These are phyloP conservation scores for Gnathochromis pfefferi DNA, from an alignment of 2,113 vertebrate genomes.

Conservation along the genomic window DNA sequence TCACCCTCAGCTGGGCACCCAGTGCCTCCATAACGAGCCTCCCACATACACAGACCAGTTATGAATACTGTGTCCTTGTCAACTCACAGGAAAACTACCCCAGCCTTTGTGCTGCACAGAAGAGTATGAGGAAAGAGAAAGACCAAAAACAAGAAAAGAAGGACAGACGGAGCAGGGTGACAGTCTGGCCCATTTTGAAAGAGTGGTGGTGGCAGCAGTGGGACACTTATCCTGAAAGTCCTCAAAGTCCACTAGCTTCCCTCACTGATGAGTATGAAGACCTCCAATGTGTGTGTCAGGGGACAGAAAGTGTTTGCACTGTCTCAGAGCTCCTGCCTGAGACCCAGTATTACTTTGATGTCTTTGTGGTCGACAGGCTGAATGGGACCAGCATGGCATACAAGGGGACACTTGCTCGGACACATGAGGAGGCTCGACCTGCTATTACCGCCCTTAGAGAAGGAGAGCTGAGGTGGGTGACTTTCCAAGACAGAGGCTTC, in stretches of 20 bases:
- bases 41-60: conserved; percentile 44
- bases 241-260: not conserved
- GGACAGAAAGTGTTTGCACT: conserved; percentile 77
- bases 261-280: conserved; percentile 32
- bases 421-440: conserved; percentile 74
- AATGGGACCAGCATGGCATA: conserved; percentile 78
- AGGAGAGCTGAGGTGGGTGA: conserved; percentile 75
- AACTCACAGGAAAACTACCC: conserved; percentile 80
- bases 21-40: conserved; percentile 69
- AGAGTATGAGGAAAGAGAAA: conserved; percentile 33
- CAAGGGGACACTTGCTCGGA: conserved; percentile 74
- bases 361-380: conserved; percentile 78
- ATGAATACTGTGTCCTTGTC: conserved; percentile 81
- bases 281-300: conserved; percentile 74
- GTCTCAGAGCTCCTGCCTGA: conserved; percentile 76
- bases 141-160: conserved; percentile 35
- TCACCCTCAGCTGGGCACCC: conserved; percentile 81
- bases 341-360: conserved; percentile 82
- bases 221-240: conserved; percentile 33
- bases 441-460: conserved; percentile 72
- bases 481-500: conserved; percentile 56
- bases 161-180: conserved; percentile 30
- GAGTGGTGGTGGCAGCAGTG: conserved; percentile 73
- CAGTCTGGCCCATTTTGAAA: conserved; percentile 58
- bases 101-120: conserved; percentile 77